Conservation (phyloP, 2,888 invertebrate genomes). For the Mesorhabditis belari region DNA sequence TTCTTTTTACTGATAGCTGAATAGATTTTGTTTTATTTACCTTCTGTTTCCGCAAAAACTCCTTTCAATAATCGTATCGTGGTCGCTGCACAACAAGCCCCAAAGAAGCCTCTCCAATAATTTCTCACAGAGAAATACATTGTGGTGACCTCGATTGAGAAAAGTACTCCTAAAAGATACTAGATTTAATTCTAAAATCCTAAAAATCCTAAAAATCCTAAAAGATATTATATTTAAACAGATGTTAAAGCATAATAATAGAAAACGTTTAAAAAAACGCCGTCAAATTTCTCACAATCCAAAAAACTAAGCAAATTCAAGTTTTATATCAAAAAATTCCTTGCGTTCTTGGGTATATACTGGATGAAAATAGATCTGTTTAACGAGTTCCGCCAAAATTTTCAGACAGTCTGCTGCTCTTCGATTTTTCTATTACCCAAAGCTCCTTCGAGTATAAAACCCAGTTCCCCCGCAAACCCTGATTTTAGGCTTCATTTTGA, state of each 20-base stretch:
- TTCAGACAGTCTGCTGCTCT: too few relatives aligned
- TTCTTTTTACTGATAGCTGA: constrained; percentile 3
- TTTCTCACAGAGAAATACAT: constrained; percentile 93
- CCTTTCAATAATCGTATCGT: constrained; percentile 86
- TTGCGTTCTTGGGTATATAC: too few relatives aligned
- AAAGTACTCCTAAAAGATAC: constrained; percentile 70
- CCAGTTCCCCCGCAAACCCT: too few relatives aligned
- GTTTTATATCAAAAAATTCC: too few relatives aligned
- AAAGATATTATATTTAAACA: neutral
- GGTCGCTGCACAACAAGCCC: constrained; percentile 92
- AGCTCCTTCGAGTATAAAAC: too few relatives aligned
- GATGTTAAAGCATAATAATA: neutral
- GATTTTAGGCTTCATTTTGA: too few relatives aligned
- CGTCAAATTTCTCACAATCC: too few relatives aligned
- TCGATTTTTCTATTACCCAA: too few relatives aligned
- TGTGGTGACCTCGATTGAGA: constrained; percentile 97
- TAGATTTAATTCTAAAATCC: neutral
- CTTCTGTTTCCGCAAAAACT: constrained; percentile 55
- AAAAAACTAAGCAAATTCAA: too few relatives aligned
- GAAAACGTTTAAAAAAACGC: too few relatives aligned
- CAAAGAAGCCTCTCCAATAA: constrained; percentile 97
- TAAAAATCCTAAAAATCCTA: neutral
- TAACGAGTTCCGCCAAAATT: too few relatives aligned
- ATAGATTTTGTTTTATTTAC: constrained; percentile 9
- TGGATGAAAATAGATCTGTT: too few relatives aligned